Percentiles rank a stretch among this genome's conserved stretches.
Conservation (phyloP, 2,113 vertebrate species). For the Myodes glareolus region DNA sequence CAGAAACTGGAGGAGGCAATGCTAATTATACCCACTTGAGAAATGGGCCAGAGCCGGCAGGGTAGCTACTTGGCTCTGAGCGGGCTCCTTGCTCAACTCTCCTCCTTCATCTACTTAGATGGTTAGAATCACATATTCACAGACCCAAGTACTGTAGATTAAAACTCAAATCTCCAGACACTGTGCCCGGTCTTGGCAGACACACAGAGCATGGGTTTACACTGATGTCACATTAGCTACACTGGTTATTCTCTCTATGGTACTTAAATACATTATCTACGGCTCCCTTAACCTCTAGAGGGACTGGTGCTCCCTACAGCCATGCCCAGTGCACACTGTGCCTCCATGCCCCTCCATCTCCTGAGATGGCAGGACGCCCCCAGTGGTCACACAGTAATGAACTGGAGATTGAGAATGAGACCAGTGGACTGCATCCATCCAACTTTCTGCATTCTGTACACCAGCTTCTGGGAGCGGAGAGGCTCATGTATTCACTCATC, state of each 20-base stretch:
- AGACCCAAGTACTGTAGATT: slow-evolving; percentile 58
- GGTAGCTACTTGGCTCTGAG: not conserved
- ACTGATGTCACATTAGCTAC: slow-evolving; percentile 67
- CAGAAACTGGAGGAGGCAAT: not conserved
- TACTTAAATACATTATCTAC: not conserved
- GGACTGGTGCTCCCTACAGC: not conserved
- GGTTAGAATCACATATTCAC: slow-evolving; percentile 73
- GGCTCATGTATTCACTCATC: not conserved
- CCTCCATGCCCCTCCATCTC: not conserved
- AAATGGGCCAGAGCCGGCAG: not conserved
- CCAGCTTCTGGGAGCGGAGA: not conserved
- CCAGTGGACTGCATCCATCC: accelerated
- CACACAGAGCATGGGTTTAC: slow-evolving; percentile 31
- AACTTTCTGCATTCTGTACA: not conserved
- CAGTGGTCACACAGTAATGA: not conserved
- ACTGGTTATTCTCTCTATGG: slow-evolving; percentile 17
- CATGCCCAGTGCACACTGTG: accelerated
- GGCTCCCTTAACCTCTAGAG: not conserved
- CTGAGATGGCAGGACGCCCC: accelerated
- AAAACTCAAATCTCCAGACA: slow-evolving; percentile 70
- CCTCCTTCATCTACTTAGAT: not conserved
- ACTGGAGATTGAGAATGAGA: not conserved
- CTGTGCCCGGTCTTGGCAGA: slow-evolving; percentile 26
- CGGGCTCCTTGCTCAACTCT: not conserved
- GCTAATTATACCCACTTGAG: not conserved